These are phyloP conservation scores for Lindbergichthys nudifrons DNA, from an alignment of 2,797 vertebrate genomes.

Conservation along the genomic window DNA sequence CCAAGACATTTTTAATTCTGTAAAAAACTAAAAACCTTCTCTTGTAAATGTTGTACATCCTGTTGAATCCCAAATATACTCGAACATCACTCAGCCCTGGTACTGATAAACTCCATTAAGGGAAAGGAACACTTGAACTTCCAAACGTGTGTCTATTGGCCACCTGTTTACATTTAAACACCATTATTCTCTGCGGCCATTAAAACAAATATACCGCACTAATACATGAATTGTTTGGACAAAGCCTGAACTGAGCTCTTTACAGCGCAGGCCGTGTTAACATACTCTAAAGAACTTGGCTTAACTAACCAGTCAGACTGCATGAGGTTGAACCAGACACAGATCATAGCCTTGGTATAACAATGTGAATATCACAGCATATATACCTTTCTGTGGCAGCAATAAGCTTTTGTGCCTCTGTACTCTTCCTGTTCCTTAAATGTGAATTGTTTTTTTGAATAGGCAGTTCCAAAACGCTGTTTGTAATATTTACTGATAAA, in stretches of 20 bases:
- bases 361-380: constrained; percentile 51
- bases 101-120: constrained; percentile 8
- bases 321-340: constrained; percentile 16
- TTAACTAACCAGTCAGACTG: constrained; percentile 23
- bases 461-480: constrained; percentile 41
- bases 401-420: constrained; percentile 79
- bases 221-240: not conserved
- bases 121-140: constrained; percentile 31
- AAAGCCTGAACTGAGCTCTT: constrained; percentile 50
- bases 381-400: constrained; percentile 59
- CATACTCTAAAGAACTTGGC: constrained; percentile 8
- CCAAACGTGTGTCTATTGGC: constrained; percentile 35
- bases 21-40: not conserved
- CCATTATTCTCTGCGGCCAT: not conserved
- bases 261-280: constrained; percentile 23
- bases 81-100: constrained; percentile 43
- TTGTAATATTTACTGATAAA: constrained; percentile 55
- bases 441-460: constrained; percentile 63
- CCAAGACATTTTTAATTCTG: too few relatives aligned
- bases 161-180: constrained; percentile 55
- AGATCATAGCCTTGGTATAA: constrained; percentile 14
- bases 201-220: constrained; percentile 19
- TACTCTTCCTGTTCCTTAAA: constrained; percentile 63
- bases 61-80: not conserved
- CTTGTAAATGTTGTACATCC: not conserved